Conservation (phyloP, 1,140 invertebrate genomes). For the Formica selysi region DNA sequence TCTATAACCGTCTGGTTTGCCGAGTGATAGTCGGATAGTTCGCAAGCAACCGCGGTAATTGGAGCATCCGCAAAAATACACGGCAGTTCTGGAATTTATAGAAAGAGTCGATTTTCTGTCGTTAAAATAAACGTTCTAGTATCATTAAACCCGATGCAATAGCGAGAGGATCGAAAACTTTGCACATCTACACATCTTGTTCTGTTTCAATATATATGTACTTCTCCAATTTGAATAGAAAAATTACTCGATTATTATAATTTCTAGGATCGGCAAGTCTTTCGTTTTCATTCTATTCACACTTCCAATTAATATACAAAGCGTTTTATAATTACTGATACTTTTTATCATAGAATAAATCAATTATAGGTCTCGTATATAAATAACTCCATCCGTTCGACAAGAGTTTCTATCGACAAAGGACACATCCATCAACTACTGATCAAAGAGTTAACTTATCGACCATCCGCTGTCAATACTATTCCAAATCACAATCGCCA, state of each 20-base stretch:
- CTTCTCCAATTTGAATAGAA: background rate
- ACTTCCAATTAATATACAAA: constrained; percentile 8
- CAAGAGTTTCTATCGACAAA: background rate
- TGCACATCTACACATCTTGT: background rate
- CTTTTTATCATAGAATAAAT: background rate
- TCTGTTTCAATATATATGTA: background rate
- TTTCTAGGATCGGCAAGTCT: background rate
- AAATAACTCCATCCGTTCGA: background rate
- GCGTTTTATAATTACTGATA: background rate
- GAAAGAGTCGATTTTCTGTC: background rate
- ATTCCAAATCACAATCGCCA: constrained; percentile 15
- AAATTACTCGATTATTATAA: constrained; percentile 2
- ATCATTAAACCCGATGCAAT: background rate
- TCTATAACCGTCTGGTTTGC: background rate
- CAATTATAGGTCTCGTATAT: constrained; percentile 2
- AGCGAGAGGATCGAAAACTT: background rate
- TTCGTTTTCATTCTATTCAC: background rate
- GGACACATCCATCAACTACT: background rate
- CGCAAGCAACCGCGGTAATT: background rate
- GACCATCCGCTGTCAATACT: background rate
- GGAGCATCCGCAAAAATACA: background rate
- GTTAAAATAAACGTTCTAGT: background rate
- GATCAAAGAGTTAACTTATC: constrained; percentile 1
- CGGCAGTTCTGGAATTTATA: background rate
- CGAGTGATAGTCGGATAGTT: constrained; percentile 5